Base-by-base conservation (phyloP, 92 coral and sea anemone species). In the Porites evermanni region DNA sequence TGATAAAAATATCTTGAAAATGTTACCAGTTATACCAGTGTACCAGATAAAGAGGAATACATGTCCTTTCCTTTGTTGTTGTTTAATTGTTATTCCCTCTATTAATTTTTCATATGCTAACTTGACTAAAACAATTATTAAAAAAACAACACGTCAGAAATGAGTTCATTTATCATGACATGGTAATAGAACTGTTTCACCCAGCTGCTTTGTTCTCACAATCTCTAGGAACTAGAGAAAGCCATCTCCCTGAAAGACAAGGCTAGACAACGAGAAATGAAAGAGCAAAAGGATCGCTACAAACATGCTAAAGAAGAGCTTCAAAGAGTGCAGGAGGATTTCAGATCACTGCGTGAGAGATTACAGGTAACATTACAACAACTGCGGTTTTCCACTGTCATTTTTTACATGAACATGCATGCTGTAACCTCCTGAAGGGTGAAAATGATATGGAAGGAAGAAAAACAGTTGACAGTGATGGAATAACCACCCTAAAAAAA, bases 141-240 rank as follows among this genome's bases (percentile, higher is more conserved):
- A 38, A 38, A 38, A 38, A 38, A 29, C 32, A 29, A 29, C 32
- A 10, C 60, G 12, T 4, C 13, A 56, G 13, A 14, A 56, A 10
- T 56, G 61, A 14, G 16, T 2, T 11, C 13, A 11, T 56, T 56
- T 11, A 56, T 56, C 61, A 56, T 75, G 18, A 24, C 52, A 80
- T 68, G 20, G 26, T 16, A 26, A 19, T 72, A 61, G 60, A 70
- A 71, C 29, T 63, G 44, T 21, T 10, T 71, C 9, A 73, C 53
- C 18, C 91, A 70, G 65, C 60, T 80, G 91, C 21, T 44, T 8
- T 79, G 23, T 77, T 74, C 67, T 44, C 68, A 51, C 61, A 53
- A 67, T 63, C 69, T 87, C 52, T 75, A 97, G 99, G 98, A 97
- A 72, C 84, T 97, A n/a, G 93, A 97, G 71, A 95, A 91, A 87